Evolutionary conservation across 2,888 invertebrate genomes (phyloP).

Genomic region (Deilephila elpenor): DNA sequence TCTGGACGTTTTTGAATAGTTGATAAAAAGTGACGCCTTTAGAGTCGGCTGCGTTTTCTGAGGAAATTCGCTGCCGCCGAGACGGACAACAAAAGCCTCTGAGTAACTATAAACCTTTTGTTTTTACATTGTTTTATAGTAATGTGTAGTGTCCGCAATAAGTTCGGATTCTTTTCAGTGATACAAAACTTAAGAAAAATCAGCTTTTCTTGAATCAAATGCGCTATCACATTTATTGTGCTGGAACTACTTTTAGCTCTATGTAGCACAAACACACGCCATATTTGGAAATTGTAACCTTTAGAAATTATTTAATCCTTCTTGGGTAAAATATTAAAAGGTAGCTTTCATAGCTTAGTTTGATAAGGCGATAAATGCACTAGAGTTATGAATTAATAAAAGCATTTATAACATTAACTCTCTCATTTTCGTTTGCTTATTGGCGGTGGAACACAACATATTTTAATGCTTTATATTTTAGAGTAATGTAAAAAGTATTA

Average conservation of each 20-base stretch:
- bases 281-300: too few species aligned
- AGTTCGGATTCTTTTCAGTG: neutral
- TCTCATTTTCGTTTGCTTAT: neutral
- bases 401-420: too few species aligned
- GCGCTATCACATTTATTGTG: too few species aligned
- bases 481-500: neutral
- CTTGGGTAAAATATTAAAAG: too few species aligned
- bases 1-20: neutral
- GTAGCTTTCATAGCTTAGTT: too few species aligned
- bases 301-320: too few species aligned
- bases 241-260: too few species aligned
- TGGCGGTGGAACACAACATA: neutral
- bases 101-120: neutral
- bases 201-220: neutral
- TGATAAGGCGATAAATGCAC: too few species aligned
- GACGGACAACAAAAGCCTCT: conserved; percentile 1
- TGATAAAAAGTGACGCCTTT: neutral
- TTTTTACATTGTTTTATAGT: neutral
- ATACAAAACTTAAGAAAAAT: neutral
- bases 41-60: neutral
- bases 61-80: neutral
- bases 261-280: too few species aligned
- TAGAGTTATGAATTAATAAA: too few species aligned
- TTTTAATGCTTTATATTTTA: neutral
- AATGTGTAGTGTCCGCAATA: neutral